Conservation (phyloP, 2,888 invertebrate species). For the Drosophila flavopinicola region DNA sequence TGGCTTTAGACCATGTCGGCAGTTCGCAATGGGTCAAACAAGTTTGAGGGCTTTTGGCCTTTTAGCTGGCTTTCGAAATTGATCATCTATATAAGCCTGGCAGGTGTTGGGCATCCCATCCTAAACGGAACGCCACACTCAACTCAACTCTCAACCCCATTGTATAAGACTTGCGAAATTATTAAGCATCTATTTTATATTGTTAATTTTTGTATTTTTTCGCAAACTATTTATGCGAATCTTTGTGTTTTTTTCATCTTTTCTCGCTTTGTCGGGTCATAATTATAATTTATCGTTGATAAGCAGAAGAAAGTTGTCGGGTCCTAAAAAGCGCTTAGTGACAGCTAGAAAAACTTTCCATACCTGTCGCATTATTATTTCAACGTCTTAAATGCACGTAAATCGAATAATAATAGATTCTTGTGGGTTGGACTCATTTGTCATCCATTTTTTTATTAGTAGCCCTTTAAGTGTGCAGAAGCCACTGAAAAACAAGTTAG, state of each 20-base stretch:
- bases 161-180: constrained; percentile 22
- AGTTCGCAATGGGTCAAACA: constrained; percentile 46
- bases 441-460: constrained; percentile 29
- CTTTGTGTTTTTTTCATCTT: background rate
- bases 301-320: constrained; percentile 35
- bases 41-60: constrained; percentile 13
- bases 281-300: constrained; percentile 20
- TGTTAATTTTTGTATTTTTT: constrained; percentile 3
- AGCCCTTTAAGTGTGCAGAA: constrained; percentile 7
- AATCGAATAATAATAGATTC: background rate
- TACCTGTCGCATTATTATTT: background rate
- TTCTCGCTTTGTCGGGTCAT: constrained; percentile 1
- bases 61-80: constrained; percentile 49
- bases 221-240: constrained; percentile 30
- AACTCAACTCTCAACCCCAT: background rate
- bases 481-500: background rate
- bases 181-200: constrained; percentile 2
- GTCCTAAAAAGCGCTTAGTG: background rate
- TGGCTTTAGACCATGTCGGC: constrained; percentile 29
- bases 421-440: constrained; percentile 28
- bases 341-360: constrained; percentile 20
- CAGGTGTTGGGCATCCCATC: constrained; percentile 5
- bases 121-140: background rate
- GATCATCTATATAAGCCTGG: constrained; percentile 19
- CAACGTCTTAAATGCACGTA: no score